Conservation (phyloP, 2,888 invertebrate genomes). For the Belgica antarctica region DNA sequence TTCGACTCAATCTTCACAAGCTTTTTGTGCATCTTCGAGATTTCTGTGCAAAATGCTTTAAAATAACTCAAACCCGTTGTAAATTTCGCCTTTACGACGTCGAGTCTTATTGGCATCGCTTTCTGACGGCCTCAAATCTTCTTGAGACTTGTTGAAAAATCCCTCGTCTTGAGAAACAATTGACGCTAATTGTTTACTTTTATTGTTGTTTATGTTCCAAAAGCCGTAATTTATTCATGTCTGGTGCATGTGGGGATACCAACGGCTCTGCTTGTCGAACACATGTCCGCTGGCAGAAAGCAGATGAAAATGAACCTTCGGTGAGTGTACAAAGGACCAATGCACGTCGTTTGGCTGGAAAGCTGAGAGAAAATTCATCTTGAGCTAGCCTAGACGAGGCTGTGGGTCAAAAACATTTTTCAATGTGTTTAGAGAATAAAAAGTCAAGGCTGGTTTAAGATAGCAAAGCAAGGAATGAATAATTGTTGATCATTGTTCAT, state of each 20-base stretch:
- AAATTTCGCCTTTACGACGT: neutral
- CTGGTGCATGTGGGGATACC: neutral
- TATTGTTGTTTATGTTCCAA: neutral
- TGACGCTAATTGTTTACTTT: neutral
- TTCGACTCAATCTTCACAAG: neutral
- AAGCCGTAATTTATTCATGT: neutral
- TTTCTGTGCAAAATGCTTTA: no score
- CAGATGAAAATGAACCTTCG: no score
- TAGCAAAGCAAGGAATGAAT: no score
- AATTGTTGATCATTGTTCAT: no score
- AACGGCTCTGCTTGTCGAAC: neutral
- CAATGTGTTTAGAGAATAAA: no score
- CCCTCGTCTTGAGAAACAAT: neutral
- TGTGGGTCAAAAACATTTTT: no score
- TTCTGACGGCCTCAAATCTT: neutral
- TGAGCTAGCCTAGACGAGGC: no score
- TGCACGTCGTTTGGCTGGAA: neutral
- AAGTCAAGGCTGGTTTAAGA: no score
- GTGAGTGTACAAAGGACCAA: no score
- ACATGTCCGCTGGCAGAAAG: neutral
- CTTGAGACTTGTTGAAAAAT: neutral
- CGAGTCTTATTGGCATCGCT: neutral
- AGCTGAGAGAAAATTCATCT: neutral
- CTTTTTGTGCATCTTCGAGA: no score
- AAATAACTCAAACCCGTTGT: no score